phyloP scores from a whole-genome alignment of 1,140 invertebrate genomes.

The Papilio dardanus region DNA sequence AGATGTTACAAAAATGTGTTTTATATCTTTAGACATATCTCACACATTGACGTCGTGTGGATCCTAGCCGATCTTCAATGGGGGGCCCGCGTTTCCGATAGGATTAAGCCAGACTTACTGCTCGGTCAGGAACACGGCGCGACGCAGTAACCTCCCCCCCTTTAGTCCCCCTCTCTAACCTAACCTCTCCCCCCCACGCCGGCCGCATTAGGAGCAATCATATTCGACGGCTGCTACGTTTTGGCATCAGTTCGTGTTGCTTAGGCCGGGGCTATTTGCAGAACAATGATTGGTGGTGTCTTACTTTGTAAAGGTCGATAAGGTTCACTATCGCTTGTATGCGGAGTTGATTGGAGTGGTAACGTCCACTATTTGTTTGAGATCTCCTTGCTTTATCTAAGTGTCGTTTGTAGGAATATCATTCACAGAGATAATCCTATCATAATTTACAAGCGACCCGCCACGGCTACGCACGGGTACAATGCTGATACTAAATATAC shows the following conservation, averaged over 20 bases:
- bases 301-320: constrained; percentile 66
- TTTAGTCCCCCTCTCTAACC: constrained; percentile 46
- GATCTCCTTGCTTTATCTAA: constrained; percentile 39
- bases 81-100: constrained; percentile 79
- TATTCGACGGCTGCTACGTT: constrained; percentile 79
- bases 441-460: too few relatives aligned
- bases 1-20: not conserved
- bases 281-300: constrained; percentile 77
- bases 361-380: constrained; percentile 43
- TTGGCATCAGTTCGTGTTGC: constrained; percentile 78
- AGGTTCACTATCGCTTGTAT: constrained; percentile 50
- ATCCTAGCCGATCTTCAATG: constrained; percentile 74
- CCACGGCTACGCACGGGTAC: too few relatives aligned
- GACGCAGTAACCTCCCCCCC: constrained; percentile 61
- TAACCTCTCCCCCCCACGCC: constrained; percentile 50
- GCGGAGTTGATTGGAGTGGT: constrained; percentile 48
- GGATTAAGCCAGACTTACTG: constrained; percentile 82
- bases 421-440: not conserved
- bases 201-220: constrained; percentile 79
- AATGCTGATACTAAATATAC: too few relatives aligned
- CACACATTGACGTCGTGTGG: constrained; percentile 45
- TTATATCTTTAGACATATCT: constrained; percentile 54
- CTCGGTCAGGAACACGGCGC: constrained; percentile 79
- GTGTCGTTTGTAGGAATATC: constrained; percentile 42
- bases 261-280: constrained; percentile 74